phyloP scores from a whole-genome alignment of 2,113 vertebrate genomes.

The Micronycteris hirsuta region DNA sequence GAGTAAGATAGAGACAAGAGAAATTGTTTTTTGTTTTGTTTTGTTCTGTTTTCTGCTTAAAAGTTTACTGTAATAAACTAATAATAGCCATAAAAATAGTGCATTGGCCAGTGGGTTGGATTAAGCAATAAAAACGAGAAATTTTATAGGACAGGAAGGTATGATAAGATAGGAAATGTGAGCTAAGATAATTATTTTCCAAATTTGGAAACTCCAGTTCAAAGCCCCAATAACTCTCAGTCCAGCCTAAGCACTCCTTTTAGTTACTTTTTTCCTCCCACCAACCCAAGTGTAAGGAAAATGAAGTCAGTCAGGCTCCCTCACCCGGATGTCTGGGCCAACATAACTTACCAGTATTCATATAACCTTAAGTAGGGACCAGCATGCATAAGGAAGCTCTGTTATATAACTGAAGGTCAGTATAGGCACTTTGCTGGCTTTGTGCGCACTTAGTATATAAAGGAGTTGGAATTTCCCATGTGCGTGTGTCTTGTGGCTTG shows the following conservation, averaged over 20 bases:
- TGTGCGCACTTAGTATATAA: too few relatives aligned
- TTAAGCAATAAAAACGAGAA: background rate
- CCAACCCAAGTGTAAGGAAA: too few relatives aligned
- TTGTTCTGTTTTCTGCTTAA: background rate
- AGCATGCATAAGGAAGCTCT: too few relatives aligned
- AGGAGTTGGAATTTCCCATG: too few relatives aligned
- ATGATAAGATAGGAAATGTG: background rate
- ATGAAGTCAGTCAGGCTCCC: too few relatives aligned
- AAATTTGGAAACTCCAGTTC: background rate
- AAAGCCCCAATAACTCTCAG: background rate
- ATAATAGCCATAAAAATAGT: background rate
- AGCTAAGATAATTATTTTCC: background rate
- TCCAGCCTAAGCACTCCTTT: accelerated
- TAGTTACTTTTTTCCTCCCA: background rate
- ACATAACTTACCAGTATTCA: too few relatives aligned
- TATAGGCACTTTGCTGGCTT: too few relatives aligned
- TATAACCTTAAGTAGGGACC: too few relatives aligned
- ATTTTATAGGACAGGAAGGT: background rate
- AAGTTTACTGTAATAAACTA: background rate
- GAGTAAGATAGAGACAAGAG: background rate
- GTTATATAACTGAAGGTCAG: too few relatives aligned
- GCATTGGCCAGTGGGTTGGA: background rate
- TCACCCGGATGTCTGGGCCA: too few relatives aligned
- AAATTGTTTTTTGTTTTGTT: background rate
- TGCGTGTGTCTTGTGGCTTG: too few relatives aligned